Base-by-base conservation (phyloP, 2,888 invertebrate genomes). In the Augochlorella aurata region DNA sequence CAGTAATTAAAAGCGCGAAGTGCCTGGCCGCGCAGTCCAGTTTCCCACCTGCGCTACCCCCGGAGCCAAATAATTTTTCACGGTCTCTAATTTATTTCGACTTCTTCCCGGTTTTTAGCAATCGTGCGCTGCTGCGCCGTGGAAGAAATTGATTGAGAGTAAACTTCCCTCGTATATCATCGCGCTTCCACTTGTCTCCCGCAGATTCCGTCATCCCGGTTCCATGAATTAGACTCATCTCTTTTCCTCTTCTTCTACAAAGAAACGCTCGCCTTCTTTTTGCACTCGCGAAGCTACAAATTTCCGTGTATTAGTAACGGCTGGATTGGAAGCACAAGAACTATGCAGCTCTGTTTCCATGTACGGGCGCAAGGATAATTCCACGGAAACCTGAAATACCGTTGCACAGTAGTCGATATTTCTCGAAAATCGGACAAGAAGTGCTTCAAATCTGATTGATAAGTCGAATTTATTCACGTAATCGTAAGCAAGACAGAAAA, bases 1-100 rank as follows among this genome's bases (percentile, higher is more conserved):
- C 5, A 1, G 49, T 76, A 82, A 85, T 84, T 80, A 85, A 84
- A 74, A 84, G 65, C 67, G 49, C 8, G 12, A 61, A 65, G 66
- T 66, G 38, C 18, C 29, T 21, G 73, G 8, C 67, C 54, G 29
- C 66, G 58, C 29, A 54, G 67, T 52, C 66, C 50, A 65, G 50
- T 8, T 81, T 58, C 58, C 69, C 69, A 73, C 49, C 69, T 67
- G 74, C 14, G 74, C 61, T 18, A 24, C 63, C 50, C 63, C 18
- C 18, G 8, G 7, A 21, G 50, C 38, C 24, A 67, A 74, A 80
- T 70, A 61, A 81, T 80, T 67, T 80, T 61, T 81, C 81, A 70
- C 29, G 10, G 50, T 38, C 38, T 66, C 29, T 66, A 79, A 79
- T 74, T 70, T 58, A 70, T 66, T 70, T 58, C 74, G 50, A 24